phyloP scores from a whole-genome alignment of 2,888 invertebrate species.

The Cryptus viduatorius region DNA sequence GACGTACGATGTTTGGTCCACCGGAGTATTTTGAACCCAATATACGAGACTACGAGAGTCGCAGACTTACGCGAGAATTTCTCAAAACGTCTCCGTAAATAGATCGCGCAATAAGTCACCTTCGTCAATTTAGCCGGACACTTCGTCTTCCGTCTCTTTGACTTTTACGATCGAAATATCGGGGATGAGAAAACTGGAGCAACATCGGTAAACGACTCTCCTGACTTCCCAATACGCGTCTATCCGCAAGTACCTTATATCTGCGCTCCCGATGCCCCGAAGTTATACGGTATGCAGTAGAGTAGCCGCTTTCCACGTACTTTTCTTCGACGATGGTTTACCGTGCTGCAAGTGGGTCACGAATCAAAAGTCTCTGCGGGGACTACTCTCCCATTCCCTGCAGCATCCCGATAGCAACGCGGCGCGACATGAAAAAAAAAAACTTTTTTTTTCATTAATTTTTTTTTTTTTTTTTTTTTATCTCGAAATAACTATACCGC shows the following conservation, averaged over 20 bases:
- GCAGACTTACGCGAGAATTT: neutral
- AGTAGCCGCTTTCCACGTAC: neutral
- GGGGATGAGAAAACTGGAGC: neutral
- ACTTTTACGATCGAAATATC: slow-evolving; percentile 2
- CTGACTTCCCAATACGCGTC: neutral
- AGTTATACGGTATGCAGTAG: slow-evolving; percentile 2
- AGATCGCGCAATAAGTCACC: slow-evolving; percentile 5
- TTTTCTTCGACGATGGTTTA: slow-evolving; percentile 22
- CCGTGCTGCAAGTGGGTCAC: slow-evolving; percentile 20
- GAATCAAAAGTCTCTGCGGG: slow-evolving; percentile 19
- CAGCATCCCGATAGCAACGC: neutral
- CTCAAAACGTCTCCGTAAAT: neutral
- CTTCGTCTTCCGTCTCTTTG: slow-evolving; percentile 1
- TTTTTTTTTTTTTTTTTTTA: neutral
- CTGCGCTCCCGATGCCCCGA: neutral
- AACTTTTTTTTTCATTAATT: neutral
- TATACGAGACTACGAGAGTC: neutral
- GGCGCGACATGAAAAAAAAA: neutral
- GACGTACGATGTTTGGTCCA: neutral
- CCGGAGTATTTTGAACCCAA: neutral
- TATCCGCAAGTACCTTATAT: neutral
- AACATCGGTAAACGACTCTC: neutral
- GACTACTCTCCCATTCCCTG: slow-evolving; percentile 14
- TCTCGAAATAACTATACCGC: neutral
- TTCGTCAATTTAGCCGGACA: slow-evolving; percentile 8